Evolutionary conservation across 1,140 invertebrate species (phyloP).

Genomic region (Cecropterus lyciades): DNA sequence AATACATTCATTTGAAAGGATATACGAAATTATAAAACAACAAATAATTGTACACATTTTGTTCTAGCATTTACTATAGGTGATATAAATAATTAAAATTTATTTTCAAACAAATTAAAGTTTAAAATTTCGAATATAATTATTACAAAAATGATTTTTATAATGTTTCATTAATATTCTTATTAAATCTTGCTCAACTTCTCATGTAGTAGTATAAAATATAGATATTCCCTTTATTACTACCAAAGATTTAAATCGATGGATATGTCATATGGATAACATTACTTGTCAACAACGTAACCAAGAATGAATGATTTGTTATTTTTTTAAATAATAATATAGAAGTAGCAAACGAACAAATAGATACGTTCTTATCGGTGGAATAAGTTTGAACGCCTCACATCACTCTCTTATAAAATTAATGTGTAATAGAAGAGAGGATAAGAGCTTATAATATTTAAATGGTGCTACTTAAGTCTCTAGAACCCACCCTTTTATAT

Average conservation of each 20-base stretch:
- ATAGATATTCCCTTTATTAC: constrained; percentile 27
- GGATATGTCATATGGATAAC: background rate
- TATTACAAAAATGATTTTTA: constrained; percentile 21
- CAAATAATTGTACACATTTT: constrained; percentile 18
- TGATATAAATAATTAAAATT: constrained; percentile 29
- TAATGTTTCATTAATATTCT: constrained; percentile 7
- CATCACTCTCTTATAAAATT: no score
- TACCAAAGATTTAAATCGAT: background rate
- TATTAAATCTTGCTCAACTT: constrained; percentile 61
- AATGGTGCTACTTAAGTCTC: no score
- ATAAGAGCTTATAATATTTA: no score
- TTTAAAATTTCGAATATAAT: constrained; percentile 22
- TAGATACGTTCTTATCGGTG: no score
- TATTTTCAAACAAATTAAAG: constrained; percentile 15
- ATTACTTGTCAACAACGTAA: no score
- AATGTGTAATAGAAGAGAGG: no score
- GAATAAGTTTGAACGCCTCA: no score
- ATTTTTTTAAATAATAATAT: no score
- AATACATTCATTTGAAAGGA: constrained; percentile 42
- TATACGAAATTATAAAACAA: constrained; percentile 39
- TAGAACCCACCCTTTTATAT: no score
- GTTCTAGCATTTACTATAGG: constrained; percentile 33
- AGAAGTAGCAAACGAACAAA: no score
- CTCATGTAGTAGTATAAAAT: constrained; percentile 37
- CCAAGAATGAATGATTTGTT: no score